Conservation (phyloP, 2,888 invertebrate genomes). For the Opisthograptis luteolata region DNA sequence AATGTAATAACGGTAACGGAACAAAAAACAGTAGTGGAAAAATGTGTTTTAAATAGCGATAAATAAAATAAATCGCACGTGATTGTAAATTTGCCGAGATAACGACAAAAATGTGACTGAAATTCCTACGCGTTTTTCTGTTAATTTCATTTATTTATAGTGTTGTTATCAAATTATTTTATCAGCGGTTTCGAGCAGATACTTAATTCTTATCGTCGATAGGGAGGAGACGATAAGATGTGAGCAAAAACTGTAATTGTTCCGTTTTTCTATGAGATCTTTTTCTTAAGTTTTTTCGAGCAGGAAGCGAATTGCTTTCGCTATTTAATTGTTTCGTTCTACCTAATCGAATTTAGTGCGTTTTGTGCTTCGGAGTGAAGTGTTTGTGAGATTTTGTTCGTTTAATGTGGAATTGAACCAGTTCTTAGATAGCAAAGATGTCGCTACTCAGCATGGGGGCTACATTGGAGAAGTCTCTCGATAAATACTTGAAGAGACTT, state of each 20-base stretch:
- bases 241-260: slow-evolving; percentile 25
- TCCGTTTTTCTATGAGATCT: slow-evolving; percentile 14
- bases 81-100: no score
- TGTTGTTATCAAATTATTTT: slow-evolving; percentile 6
- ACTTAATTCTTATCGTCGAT: slow-evolving; percentile 22
- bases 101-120: neutral
- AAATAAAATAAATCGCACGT: no score
- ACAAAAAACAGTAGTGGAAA: no score
- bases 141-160: neutral
- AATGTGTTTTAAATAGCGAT: no score
- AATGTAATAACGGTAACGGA: neutral
- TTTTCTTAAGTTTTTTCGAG: slow-evolving; percentile 15
- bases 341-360: slow-evolving; percentile 7
- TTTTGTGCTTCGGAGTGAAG: slow-evolving; percentile 8
- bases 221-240: slow-evolving; percentile 20
- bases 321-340: neutral
- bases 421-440: slow-evolving; percentile 35
- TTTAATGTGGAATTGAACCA: slow-evolving; percentile 1
- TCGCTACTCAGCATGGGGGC: slow-evolving; percentile 45
- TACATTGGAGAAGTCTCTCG: slow-evolving; percentile 53
- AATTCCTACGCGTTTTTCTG: neutral
- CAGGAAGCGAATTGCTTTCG: slow-evolving; percentile 19
- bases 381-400: slow-evolving; percentile 14
- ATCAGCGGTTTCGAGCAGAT: slow-evolving; percentile 11
- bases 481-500: slow-evolving; percentile 58